Evolutionary conservation across 2,888 invertebrate genomes (phyloP), one percentile per base, ranked within the genome.

Genomic region (Pachymerium ferrugineum): DNA sequence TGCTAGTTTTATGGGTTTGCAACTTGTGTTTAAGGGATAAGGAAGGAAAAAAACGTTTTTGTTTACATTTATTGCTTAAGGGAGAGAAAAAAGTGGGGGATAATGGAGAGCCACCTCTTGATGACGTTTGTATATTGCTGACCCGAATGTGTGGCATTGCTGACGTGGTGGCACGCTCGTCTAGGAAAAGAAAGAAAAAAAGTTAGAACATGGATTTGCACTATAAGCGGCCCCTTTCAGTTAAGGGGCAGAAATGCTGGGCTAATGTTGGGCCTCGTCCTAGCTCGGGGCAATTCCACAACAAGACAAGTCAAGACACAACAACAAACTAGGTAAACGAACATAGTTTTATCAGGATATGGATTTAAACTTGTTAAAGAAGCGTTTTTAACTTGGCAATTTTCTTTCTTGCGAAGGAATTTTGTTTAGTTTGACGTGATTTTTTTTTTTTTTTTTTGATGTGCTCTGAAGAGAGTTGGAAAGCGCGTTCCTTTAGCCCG

Each of bases 41-140:
- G n/a, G n/a, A 62, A 62, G 62, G 8, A 14, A 28, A 62, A 62
- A 62, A 12, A 28, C 62, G 25, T 14, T 62, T 62, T 22, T 62
- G 62, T 62, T 62, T 62, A 62, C 62, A 62, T 62, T 62, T 62
- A 62, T 62, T 62, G 62, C 62, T 10, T n/a, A 47, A 19, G 3
- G 19, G 10, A 62, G 28, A 6, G 12, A 25, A 62, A 62, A 62
- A 62, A 62, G 28, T 22, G 38, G 12, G 5, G 12, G 38, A 12
- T 38, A 5, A 28, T 62, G 28, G 25, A 62, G 62, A 62, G 62
- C 62, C 62, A 62, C 62, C 62, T 62, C 62, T 62, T 28, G 62
- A 62, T 62, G 62, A 62, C 62, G 62, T 62, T 62, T 62, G 62
- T 62, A 62, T 62, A 62, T 62, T 62, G 62, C 62, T 62, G 62